A percentile compares a stretch with the other conserved stretches of the same genome.
These are phyloP conservation scores for Macrobrachium rosenbergii DNA, from an alignment of 1,140 invertebrate species.

Conservation along the genomic window DNA sequence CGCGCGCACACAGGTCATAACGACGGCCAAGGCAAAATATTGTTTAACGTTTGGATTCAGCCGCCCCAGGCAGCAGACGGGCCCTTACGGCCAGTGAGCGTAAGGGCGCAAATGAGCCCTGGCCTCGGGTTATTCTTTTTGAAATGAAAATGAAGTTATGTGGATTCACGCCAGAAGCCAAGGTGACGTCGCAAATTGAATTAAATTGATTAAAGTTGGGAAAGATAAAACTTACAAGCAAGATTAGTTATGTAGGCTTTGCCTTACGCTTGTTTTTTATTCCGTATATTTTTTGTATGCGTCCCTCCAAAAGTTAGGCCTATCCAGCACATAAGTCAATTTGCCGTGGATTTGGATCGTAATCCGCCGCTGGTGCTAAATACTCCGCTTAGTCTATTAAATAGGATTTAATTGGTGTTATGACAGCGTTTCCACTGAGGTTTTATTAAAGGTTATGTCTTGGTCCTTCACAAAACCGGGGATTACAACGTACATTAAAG, in stretches of 20 bases:
- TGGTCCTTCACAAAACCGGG: neutral
- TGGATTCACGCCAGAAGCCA: slow-evolving; percentile 25
- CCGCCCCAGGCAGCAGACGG: too few relatives aligned
- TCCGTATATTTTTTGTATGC: neutral
- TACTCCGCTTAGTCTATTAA: slow-evolving; percentile 32
- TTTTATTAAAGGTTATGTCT: slow-evolving; percentile 38
- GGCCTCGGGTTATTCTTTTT: slow-evolving; percentile 35
- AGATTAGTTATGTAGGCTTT: slow-evolving; percentile 40
- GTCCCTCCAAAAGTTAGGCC: neutral
- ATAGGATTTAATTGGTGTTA: slow-evolving; percentile 54
- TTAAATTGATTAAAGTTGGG: slow-evolving; percentile 60
- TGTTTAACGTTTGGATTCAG: too few relatives aligned
- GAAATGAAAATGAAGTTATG: slow-evolving; percentile 41
- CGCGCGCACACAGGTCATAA: too few relatives aligned
- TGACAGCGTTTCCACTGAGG: slow-evolving; percentile 53
- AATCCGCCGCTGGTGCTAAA: neutral
- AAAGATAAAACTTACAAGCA: slow-evolving; percentile 46
- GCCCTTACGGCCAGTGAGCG: neutral
- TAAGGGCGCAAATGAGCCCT: neutral
- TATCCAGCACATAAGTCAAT: neutral
- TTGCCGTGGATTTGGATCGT: neutral
- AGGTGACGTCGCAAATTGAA: slow-evolving; percentile 60
- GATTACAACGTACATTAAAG: too few relatives aligned
- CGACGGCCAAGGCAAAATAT: too few relatives aligned
- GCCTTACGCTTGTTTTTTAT: neutral